Base-by-base conservation (phyloP, 2,113 vertebrate genomes). In the Aythya baeri region DNA sequence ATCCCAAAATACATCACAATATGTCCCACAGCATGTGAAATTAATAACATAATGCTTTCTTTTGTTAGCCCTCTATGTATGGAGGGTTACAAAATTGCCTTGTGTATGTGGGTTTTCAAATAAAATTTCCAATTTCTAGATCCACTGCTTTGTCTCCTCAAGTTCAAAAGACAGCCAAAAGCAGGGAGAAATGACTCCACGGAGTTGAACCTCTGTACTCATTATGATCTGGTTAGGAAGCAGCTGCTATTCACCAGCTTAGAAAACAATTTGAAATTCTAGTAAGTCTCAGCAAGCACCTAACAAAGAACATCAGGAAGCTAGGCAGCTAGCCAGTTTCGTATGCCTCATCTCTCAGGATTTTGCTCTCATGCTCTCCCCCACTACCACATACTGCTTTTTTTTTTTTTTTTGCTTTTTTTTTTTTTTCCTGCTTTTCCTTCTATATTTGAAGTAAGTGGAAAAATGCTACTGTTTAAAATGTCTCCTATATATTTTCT, bases 221-320 rank as follows among this genome's bases (percentile, higher is more conserved):
- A 41, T 87, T 85, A 86, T 22, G 38, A 73, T 27, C 65, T 79
- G 68, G 18, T 79, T 93, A 92, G 41, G 9, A 89, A 63, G 74
- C 52, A 86, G 67, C 63, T 91, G 67, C 55, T 91, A 71, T 55
- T 89, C 76, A 74, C 36, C 49, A 62, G 27, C 74, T 83, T 46
- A 83, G 67, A 77, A 87, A 93, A 85, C 71, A 68, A 96, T 80
- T 38, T 87, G 88, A 91, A 94, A 91, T 95, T 93, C 94, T 92
- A 92, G 54, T 23, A 79, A 84, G 9, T 83, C 74, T 83, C 76
- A 86, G 72, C 59, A 91, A 95, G 76, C 27, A 82, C 41, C 73
- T 94, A 70, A 73, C 38, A 88, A 70, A 91, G 70, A 91, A 25
- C 38, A 70, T 70, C 44, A 68, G 77, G 80, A 78, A 84, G 29